Evolutionary conservation across 2,888 invertebrate genomes (phyloP), one percentile per base, ranked within the genome.

Genomic region (Drosophila macrospina): DNA sequence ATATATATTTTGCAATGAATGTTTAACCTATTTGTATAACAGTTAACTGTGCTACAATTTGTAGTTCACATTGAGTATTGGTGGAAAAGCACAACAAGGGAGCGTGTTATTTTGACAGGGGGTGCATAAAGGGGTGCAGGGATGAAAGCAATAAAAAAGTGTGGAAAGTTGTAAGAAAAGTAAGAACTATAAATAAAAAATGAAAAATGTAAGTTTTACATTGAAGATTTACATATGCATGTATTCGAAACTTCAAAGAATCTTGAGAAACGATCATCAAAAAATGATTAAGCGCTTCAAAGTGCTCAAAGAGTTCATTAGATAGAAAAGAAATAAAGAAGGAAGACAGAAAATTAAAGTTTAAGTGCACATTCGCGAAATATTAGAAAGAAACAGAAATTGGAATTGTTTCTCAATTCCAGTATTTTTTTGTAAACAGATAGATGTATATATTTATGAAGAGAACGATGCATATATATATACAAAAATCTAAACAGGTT

Each of bases 61-160:
- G 13, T 6, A 44, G 44, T 26, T 26, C 24, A 6, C 20, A 2
- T 34, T 20, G n/a, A 32, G 11, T 11, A 30, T 32, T 32, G 6
- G 8, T 10, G 24, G 13, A 8, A 36, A 50, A 50, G 34, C 50
- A 32, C 20, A 32, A 11, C 36, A 26, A 28, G 26, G 8, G 13
- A 50, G 26, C 26, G 50, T 36, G 10, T 16, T 30, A 47, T 3
- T 13, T 20, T 34, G 1, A 4, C 32, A 32, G 13, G 24, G 16
- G 13, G 13, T 52, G 39, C n/a, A 4, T 10, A 20, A 42, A 54
- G 32, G 51, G 30, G 51, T 37, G 37, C 42, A 54, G 54, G 54
- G 54, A 42, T 54, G 42, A 24, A 42, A 10, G 20, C 11, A 24
- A 24, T 30, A n/a, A 6, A n/a, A 37, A 28, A 28, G 52, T 28